Base-by-base conservation (phyloP, 2,888 invertebrate species). In the Scaeva pyrastri region DNA sequence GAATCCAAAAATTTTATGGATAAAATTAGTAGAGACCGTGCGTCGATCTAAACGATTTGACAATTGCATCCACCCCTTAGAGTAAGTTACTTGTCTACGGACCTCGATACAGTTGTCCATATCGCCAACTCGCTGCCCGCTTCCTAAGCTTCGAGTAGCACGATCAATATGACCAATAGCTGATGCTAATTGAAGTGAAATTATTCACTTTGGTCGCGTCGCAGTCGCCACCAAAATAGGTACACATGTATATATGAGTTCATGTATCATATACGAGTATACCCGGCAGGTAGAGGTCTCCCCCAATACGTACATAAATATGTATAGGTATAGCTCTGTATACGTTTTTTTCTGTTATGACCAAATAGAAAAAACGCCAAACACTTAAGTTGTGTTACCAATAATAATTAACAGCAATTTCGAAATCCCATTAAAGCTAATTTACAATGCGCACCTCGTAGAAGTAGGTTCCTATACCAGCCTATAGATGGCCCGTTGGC, bases 361-460 rank as follows among this genome's bases (percentile, higher is more conserved):
- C 68, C 75, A 75, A 79, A 84, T 60, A 45, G 70, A 70, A 58
- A 41, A 60, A 60, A 41, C 64, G 19, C 71, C 79, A 79, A 75
- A 85, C 76, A 81, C 85, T 77, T 85, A 62, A 77, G 72, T 62
- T 81, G 81, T 81, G 81, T 81, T 85, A 85, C 81, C 85, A 85
- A 81, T 81, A 85, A 85, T 85, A 81, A 85, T 85, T 85, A 85
- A 81, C 81, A 85, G 73, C 85, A 85, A 85, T 85, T 85, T 81
- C 72, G 73, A 81, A 85, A 85, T 77, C 76, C 76, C 73, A 81
- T 85, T 76, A 81, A 85, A 85, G 73, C 68, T 73, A 81, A 81
- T 85, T 81, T 81, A 81, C 85, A 81, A 85, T 85, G 81, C 76
- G 60, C 76, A 81, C 76, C 73, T 81, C 72, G 75, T 80, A 50